These are phyloP conservation scores for Agrochola macilenta DNA, from an alignment of 2,888 invertebrate genomes.

Conservation along the genomic window DNA sequence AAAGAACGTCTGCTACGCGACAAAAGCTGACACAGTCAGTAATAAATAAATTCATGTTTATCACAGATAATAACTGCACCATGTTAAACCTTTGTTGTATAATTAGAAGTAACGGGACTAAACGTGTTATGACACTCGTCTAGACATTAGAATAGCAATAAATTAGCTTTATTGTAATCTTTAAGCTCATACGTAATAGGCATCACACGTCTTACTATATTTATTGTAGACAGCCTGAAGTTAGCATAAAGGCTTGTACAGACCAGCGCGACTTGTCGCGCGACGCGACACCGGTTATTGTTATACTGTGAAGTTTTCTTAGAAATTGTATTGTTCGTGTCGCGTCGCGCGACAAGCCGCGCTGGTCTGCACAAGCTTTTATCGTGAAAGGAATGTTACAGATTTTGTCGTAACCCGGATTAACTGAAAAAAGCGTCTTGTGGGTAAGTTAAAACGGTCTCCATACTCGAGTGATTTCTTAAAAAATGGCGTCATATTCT, in stretches of 20 bases:
- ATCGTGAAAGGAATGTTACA: background rate
- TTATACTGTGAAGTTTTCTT: too few species aligned
- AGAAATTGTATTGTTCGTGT: too few species aligned
- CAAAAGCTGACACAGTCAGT: background rate
- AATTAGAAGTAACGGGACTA: conserved; percentile 47
- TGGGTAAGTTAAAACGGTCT: background rate
- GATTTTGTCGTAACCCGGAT: background rate
- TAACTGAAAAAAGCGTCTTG: background rate
- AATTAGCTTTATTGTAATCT: conserved; percentile 45
- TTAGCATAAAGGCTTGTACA: too few species aligned
- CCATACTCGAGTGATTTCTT: background rate
- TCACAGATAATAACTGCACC: conserved; percentile 29
- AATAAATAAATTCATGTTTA: conserved; percentile 19
- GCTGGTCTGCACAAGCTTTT: too few species aligned
- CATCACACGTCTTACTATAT: conserved; percentile 29
- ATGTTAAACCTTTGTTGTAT: conserved; percentile 34
- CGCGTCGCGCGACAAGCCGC: too few species aligned
- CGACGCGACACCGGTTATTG: too few species aligned
- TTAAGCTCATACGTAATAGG: conserved; percentile 11
- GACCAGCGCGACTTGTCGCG: too few species aligned
- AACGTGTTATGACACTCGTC: conserved; percentile 35
- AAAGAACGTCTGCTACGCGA: conserved; percentile 1
- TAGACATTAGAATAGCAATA: conserved; percentile 49
- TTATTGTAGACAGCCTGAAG: conserved; percentile 1
- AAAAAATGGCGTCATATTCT: background rate